These are phyloP conservation scores for Noctua comes DNA, from an alignment of 2,888 invertebrate species.

Conservation along the genomic window DNA sequence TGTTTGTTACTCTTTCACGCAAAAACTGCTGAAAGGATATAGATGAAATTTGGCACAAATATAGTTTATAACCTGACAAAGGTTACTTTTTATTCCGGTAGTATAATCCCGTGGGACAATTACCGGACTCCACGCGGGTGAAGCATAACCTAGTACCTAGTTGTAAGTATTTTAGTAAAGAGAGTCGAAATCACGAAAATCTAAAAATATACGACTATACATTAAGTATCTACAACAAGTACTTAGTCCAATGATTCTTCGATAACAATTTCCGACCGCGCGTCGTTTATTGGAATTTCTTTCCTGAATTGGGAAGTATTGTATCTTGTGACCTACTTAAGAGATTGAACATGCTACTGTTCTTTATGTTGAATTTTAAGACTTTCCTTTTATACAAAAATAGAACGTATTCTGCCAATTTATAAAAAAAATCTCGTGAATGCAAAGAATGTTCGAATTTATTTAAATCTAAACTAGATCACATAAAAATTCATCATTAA, in stretches of 20 bases:
- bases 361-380: background rate
- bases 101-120: too few species aligned
- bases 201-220: background rate
- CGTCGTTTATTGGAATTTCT: background rate
- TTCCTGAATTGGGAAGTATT: background rate
- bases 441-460: too few species aligned
- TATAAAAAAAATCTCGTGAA: too few species aligned
- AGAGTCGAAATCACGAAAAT: background rate
- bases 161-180: background rate
- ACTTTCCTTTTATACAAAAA: too few species aligned
- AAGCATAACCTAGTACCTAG: background rate
- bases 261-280: background rate
- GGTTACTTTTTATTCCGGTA: background rate
- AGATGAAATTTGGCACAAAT: too few species aligned
- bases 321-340: conserved; percentile 3
- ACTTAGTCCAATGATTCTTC: background rate
- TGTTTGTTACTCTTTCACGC: too few species aligned
- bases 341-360: background rate
- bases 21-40: too few species aligned
- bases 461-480: too few species aligned
- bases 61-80: too few species aligned
- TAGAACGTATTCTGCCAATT: too few species aligned
- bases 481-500: too few species aligned
- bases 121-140: background rate
- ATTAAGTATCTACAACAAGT: background rate